A percentile compares a stretch with the other conserved stretches of the same genome.
These are phyloP conservation scores for Actinostola sp. DNA, from an alignment of 92 coral and sea anemone genomes.

Conservation along the genomic window DNA sequence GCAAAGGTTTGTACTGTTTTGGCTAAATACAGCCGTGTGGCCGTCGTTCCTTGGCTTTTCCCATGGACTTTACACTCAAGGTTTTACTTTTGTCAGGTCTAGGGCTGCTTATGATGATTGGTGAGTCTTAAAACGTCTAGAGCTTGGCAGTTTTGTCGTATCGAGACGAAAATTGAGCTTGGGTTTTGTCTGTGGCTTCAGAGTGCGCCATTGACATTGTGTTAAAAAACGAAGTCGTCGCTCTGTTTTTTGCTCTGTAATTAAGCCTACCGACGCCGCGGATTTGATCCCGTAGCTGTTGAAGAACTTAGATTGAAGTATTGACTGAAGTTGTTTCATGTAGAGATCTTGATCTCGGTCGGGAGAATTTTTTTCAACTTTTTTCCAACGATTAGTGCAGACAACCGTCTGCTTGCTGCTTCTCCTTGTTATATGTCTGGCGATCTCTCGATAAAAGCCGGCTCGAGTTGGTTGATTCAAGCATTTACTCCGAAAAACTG, in stretches of 20 bases:
- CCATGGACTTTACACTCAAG: conserved; percentile 35
- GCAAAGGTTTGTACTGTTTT: conserved; percentile 19
- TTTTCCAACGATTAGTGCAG: background rate
- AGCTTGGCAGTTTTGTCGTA: conserved; percentile 7
- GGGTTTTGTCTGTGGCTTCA: conserved; percentile 15
- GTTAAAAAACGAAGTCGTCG: background rate
- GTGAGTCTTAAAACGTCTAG: conserved; percentile 11
- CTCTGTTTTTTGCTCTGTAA: background rate
- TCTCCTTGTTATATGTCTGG: background rate
- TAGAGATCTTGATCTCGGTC: conserved; percentile 7
- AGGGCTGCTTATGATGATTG: conserved; percentile 23
- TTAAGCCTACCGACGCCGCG: too few species aligned
- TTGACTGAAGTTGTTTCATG: background rate
- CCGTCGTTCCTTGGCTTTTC: conserved; percentile 29
- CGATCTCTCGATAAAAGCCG: too few species aligned
- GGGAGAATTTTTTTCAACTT: background rate
- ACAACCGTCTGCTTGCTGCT: background rate
- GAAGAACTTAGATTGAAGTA: background rate
- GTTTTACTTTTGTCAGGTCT: conserved; percentile 31
- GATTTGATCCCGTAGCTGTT: too few species aligned
- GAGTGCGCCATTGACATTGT: conserved; percentile 24
- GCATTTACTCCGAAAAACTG: too few species aligned
- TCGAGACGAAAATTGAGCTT: background rate
- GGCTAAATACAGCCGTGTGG: conserved; percentile 22
- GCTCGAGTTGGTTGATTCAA: too few species aligned